A percentile compares a stretch with the other conserved stretches of the same genome.
These are phyloP conservation scores for Tor tambroides DNA, from an alignment of 2,113 vertebrate genomes.

Conservation along the genomic window DNA sequence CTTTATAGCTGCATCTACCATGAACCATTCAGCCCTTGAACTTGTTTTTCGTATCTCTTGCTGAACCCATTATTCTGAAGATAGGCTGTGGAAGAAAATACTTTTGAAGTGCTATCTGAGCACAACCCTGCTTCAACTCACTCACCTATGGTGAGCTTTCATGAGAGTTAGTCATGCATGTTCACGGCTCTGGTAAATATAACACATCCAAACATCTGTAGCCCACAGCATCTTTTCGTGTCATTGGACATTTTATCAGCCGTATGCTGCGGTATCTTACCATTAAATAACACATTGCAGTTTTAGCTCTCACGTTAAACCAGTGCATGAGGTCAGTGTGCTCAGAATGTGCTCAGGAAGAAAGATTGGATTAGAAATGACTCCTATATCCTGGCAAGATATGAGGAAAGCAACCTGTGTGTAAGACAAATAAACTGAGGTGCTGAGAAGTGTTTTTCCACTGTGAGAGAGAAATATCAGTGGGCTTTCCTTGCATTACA, in stretches of 20 bases:
- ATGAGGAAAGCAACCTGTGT: slow-evolving; percentile 62
- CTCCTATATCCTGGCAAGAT: slow-evolving; percentile 36
- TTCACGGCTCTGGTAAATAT: slow-evolving; percentile 10
- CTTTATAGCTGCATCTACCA: background rate
- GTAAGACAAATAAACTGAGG: slow-evolving; percentile 54
- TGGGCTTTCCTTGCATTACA: slow-evolving; percentile 4
- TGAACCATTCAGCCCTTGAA: slow-evolving; percentile 30
- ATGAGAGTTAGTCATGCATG: background rate
- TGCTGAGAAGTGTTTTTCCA: slow-evolving; percentile 33
- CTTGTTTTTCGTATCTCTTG: background rate
- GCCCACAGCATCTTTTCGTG: background rate
- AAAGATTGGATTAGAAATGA: slow-evolving; percentile 35
- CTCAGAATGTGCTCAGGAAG: slow-evolving; percentile 7
- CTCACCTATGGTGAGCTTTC: background rate
- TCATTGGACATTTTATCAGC: background rate
- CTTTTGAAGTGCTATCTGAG: slow-evolving; percentile 17
- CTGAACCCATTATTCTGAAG: slow-evolving; percentile 10
- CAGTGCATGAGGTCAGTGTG: background rate
- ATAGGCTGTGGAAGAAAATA: slow-evolving; percentile 17
- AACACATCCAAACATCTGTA: slow-evolving; percentile 1
- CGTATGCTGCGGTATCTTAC: background rate
- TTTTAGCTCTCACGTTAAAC: slow-evolving; percentile 18
- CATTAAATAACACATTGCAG: slow-evolving; percentile 12
- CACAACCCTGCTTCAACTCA: slow-evolving; percentile 3
- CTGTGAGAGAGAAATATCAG: slow-evolving; percentile 29